Conservation (phyloP, 1,140 invertebrate genomes). For the Pachyrhynchus sulphureomaculatus region DNA sequence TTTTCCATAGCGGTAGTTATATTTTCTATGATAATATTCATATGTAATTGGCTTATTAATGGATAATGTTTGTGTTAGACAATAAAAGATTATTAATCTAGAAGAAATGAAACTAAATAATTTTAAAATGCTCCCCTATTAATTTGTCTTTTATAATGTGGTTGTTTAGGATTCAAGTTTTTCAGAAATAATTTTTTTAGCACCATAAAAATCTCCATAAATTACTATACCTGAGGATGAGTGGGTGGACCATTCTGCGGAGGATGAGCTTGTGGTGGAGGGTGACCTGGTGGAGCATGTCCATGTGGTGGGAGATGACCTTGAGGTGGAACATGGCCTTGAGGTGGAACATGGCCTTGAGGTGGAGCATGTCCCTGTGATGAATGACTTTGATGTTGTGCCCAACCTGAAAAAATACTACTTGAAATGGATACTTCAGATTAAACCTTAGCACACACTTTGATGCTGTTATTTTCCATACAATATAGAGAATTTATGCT, state of each 20-base stretch:
- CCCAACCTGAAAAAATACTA: constrained; percentile 5
- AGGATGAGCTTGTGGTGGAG: constrained; percentile 20
- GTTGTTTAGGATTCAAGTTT: too few species aligned
- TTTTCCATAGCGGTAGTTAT: too few species aligned
- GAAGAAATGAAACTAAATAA: too few species aligned
- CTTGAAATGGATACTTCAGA: neutral
- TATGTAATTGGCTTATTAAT: too few species aligned
- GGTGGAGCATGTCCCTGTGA: constrained; percentile 5
- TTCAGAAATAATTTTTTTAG: too few species aligned
- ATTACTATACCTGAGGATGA: constrained; percentile 8
- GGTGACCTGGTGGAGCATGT: constrained; percentile 10
- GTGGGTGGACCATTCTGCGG: constrained; percentile 15
- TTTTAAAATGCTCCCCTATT: too few species aligned
- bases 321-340: constrained; percentile 6
- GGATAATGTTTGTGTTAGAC: too few species aligned
- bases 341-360: constrained; percentile 16
- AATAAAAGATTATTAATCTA: too few species aligned
- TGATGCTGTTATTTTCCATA: neutral
- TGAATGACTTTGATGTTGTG: constrained; percentile 28
- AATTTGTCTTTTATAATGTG: too few species aligned
- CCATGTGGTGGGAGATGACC: constrained; percentile 3
- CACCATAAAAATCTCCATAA: too few species aligned
- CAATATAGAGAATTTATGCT: too few species aligned
- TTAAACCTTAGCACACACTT: neutral
- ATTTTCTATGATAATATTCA: too few species aligned